Conservation (phyloP, 1,140 invertebrate species). For the Piezodorus guildinii region DNA sequence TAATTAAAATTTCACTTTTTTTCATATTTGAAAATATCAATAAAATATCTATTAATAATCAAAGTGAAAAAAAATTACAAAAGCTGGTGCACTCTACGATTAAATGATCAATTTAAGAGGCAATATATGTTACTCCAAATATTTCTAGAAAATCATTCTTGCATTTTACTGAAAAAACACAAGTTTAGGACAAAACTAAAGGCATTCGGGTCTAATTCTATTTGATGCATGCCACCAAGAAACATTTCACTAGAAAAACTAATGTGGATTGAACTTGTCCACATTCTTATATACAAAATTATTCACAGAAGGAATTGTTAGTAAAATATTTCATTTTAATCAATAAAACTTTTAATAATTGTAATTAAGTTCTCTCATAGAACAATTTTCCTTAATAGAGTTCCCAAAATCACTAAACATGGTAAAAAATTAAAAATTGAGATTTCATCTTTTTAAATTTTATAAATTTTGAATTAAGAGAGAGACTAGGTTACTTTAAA, state of each 20-base stretch:
- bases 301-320: not conserved
- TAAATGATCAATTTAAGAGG: slow-evolving; percentile 30
- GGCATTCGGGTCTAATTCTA: slow-evolving; percentile 23
- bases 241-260: slow-evolving; percentile 26
- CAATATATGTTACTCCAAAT: slow-evolving; percentile 13
- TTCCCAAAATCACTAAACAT: slow-evolving; percentile 12
- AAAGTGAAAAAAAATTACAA: slow-evolving; percentile 18
- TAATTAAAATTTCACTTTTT: too few relatives aligned
- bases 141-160: slow-evolving; percentile 18
- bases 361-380: not conserved
- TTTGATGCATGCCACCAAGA: slow-evolving; percentile 31
- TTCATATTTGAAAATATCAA: too few relatives aligned
- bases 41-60: not conserved
- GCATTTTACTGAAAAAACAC: slow-evolving; percentile 14
- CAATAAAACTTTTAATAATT: not conserved
- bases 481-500: too few relatives aligned
- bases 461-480: too few relatives aligned
- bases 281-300: slow-evolving; percentile 17
- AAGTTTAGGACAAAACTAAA: slow-evolving; percentile 16
- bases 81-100: slow-evolving; percentile 22
- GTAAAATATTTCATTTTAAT: not conserved
- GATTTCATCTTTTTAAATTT: too few relatives aligned
- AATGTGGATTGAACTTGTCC: slow-evolving; percentile 20
- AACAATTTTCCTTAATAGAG: not conserved
- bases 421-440: too few relatives aligned